Percentiles rank a stretch among this genome's conserved stretches.
Evolutionary conservation across 2,113 vertebrate species (phyloP).

Genomic region (Capreolus pygargus): DNA sequence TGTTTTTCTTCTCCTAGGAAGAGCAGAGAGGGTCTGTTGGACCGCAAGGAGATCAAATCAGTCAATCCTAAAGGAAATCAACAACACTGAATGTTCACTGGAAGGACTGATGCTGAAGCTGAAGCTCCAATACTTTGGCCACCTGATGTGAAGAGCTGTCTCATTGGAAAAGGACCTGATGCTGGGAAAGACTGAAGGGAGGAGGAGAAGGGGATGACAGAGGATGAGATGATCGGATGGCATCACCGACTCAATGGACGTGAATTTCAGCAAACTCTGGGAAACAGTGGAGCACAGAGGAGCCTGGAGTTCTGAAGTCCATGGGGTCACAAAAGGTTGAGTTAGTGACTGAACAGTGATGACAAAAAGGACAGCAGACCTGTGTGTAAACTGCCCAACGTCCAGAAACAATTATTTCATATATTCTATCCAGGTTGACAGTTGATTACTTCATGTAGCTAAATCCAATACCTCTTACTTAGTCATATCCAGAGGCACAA

Average conservation of each 20-base stretch:
- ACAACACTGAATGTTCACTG: not conserved
- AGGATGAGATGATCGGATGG: not conserved
- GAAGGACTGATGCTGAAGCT: not conserved
- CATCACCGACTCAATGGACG: rapidly evolving
- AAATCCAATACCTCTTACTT: not conserved
- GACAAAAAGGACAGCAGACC: not conserved
- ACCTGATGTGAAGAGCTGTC: not conserved
- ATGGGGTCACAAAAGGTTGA: not conserved
- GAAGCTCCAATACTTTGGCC: not conserved
- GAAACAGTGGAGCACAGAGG: not conserved
- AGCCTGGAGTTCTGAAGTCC: not conserved
- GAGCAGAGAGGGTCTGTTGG: not conserved
- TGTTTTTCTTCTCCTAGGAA: not conserved
- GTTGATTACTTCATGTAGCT: not conserved
- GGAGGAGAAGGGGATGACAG: not conserved
- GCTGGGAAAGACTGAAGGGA: not conserved
- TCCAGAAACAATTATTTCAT: not conserved
- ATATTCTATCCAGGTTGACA: not conserved
- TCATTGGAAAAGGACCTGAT: not conserved
- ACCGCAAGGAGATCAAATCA: not conserved
- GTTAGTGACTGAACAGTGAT: not conserved
- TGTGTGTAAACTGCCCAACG: not conserved
- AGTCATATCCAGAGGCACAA: not conserved
- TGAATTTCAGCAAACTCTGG: not conserved
- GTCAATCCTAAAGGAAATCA: not conserved